Evolutionary conservation across 2,888 invertebrate genomes (phyloP), one percentile per base, ranked within the genome.

Genomic region (Agapostemon virescens): DNA sequence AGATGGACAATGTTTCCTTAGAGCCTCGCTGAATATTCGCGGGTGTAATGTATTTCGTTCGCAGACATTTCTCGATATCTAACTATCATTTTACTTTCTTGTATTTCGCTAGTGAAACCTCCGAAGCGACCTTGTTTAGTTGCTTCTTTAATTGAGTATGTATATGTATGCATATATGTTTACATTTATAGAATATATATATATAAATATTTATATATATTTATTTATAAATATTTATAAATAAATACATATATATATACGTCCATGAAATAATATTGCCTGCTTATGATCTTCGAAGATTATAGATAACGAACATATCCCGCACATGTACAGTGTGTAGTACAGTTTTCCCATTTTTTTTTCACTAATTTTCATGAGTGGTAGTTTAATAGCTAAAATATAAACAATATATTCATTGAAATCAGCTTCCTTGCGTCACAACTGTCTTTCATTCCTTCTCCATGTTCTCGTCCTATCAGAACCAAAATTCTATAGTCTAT

Each of bases 351-450:
- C 20, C 30, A 7, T 33, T 63, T 36, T 11, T 58, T 33, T 63
- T 36, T 63, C 36, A 79, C 70, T 70, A 75, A 72, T 79, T 71
- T 77, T 58, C 69, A 40, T 66, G 84, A 72, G 81, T 68, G 33
- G 84, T 87, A 87, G 76, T 86, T 86, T 86, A 83, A 84, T 86
- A 85, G 81, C 83, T 89, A 86, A 88, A 89, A 88, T 88, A 89
- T 89, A 87, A 89, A 89, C 87, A 89, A 84, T 87, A 82, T 82
- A 85, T 81, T 83, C 77, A 78, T 83, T 67, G 52, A 86, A 85
- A 85, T 82, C 71, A 81, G 85, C 78, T 76, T 78, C 69, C 71
- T 49, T 82, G 69, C 38, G 20, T 33, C 74, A 82, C 72, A 38
- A 83, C 55, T 84, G 61, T 66, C 67, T 82, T 75, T 66, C 66